phyloP scores from a whole-genome alignment of 2,888 invertebrate species.

The Tetragnatha montana region DNA sequence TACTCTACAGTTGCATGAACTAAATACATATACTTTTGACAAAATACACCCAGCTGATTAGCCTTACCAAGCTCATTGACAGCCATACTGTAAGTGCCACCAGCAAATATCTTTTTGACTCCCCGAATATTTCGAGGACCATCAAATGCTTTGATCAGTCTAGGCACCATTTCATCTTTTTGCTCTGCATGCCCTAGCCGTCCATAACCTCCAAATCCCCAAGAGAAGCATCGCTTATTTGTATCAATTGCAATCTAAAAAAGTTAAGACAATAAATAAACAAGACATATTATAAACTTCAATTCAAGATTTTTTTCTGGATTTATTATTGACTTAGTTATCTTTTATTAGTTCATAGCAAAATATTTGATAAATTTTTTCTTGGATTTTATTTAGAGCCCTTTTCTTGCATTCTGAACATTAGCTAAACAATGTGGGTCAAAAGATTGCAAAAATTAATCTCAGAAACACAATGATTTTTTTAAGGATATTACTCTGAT shows the following conservation, averaged over 20 bases:
- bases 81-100: slow-evolving; percentile 90
- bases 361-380: too few species aligned
- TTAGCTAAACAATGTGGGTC: too few species aligned
- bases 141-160: slow-evolving; percentile 92
- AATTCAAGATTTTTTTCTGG: too few species aligned
- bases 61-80: slow-evolving; percentile 81
- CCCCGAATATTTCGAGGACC: slow-evolving; percentile 83
- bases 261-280: not conserved
- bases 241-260: slow-evolving; percentile 82
- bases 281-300: slow-evolving; percentile 59
- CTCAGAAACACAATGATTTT: too few species aligned
- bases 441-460: too few species aligned
- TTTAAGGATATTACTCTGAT: too few species aligned
- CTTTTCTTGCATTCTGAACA: too few species aligned
- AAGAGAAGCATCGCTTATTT: slow-evolving; percentile 91
- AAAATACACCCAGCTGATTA: not conserved
- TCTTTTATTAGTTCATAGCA: too few species aligned
- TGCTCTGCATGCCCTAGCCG: slow-evolving; percentile 94
- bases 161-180: slow-evolving; percentile 90
- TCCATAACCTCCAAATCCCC: slow-evolving; percentile 97
- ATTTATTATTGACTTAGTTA: too few species aligned
- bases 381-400: too few species aligned
- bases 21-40: not conserved
- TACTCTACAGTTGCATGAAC: not conserved
- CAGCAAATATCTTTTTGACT: slow-evolving; percentile 85